A percentile compares a stretch with the other conserved stretches of the same genome.
Evolutionary conservation across 2,888 invertebrate genomes (phyloP).

Genomic region (Amphimallon solstitiale): DNA sequence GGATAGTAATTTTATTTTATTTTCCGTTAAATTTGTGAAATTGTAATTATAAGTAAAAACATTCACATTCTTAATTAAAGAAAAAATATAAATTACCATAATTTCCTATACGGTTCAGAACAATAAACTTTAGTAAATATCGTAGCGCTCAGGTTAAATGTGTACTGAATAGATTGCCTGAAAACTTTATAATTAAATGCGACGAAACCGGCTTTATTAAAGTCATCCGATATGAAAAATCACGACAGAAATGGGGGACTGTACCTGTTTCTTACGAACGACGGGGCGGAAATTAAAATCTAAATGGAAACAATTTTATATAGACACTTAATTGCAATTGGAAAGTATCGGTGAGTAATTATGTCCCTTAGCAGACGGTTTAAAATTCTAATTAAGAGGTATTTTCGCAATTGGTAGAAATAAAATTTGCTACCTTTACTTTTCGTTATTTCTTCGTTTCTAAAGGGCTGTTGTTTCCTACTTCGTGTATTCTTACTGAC

Average conservation of each 20-base stretch:
- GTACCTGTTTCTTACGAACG: background rate
- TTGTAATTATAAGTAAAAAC: too few species aligned
- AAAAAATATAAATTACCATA: background rate
- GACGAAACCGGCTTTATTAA: constrained; percentile 23
- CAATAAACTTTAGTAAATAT: too few species aligned
- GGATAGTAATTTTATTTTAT: too few species aligned
- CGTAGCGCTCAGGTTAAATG: constrained; percentile 3
- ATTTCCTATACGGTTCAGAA: too few species aligned
- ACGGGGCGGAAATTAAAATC: constrained; percentile 27
- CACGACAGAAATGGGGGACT: background rate
- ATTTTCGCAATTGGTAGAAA: constrained; percentile 46
- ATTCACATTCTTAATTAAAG: too few species aligned
- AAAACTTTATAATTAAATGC: constrained; percentile 22
- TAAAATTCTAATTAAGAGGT: constrained; percentile 54
- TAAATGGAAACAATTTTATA: constrained; percentile 61
- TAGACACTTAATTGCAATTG: constrained; percentile 58
- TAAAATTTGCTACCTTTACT: constrained; percentile 9
- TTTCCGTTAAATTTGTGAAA: too few species aligned
- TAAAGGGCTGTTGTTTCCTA: constrained; percentile 9
- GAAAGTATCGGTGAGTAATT: constrained; percentile 55
- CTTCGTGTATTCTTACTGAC: background rate
- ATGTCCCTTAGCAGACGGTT: constrained; percentile 46
- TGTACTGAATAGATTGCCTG: background rate
- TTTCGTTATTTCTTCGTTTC: constrained; percentile 8
- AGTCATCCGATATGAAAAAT: constrained; percentile 18